Base-by-base conservation (phyloP, 2,888 invertebrate species). In the Eupithecia tripunctaria region DNA sequence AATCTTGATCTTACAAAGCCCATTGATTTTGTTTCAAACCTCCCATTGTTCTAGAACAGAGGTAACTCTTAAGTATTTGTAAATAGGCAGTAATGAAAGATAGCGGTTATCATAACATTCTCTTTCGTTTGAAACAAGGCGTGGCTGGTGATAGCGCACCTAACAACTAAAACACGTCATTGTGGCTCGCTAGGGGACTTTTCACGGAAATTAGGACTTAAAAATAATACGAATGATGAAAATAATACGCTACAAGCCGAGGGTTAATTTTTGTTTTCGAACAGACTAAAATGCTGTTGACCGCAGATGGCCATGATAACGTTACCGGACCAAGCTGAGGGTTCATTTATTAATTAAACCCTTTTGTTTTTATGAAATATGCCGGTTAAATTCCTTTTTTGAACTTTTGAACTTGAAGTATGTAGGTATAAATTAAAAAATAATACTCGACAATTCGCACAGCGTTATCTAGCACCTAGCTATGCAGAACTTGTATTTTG, bases 101-200 rank as follows among this genome's bases (percentile, higher is more conserved):
- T 75, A 75, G 43, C 64, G n/a, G 18, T 72, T 70, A 75, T 75
- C 75, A 70, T 67, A 32, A 41, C 25, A 68, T 72, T 72, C 67
- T 71, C 70, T 74, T 74, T 74, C 64, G 65, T 75, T 68, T 60
- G 72, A 70, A 75, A 72, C 72, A 68, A 70, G 75, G 75, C 70
- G 75, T 72, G 75, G 70, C 60, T 60, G 21, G 32, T 29, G 72
- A 75, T 75, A 70, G 68, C 70, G 65, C 63, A 63, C 74, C 68
- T 68, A 64, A 38, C 18, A 25, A n/a, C 21, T 64, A 25, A 64
- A 64, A 38, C 51, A 68, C 59, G 56, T 51, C 38, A 27, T 15
- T 59, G 56, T 25, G 38, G 27, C 64, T 41, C 21, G 56, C 25
- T 5, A 25, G 56, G 56, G 12, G 21, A 21, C 12, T 56, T 14